Percentiles rank a stretch among this genome's conserved stretches.
Conservation (phyloP, 2,797 vertebrate genomes). For the Anas georgica region DNA sequence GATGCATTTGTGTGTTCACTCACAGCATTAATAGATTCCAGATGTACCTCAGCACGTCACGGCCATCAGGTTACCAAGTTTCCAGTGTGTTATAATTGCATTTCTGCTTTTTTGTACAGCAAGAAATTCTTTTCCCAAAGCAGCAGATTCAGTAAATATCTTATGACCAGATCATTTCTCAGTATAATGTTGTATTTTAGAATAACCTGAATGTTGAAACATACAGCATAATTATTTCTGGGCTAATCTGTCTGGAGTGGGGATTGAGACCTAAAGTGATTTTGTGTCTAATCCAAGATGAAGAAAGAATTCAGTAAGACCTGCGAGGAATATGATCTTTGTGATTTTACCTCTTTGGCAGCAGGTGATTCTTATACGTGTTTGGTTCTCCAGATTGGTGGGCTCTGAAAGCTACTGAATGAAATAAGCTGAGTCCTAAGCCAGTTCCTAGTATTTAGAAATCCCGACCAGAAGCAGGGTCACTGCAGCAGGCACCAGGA, state of each 20-base stretch:
- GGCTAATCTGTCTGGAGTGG: too few species aligned
- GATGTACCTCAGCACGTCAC: fast-evolving
- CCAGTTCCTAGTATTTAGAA: not conserved
- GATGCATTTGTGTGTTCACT: fast-evolving
- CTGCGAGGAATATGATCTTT: fast-evolving
- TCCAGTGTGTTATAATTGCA: fast-evolving
- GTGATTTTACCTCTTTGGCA: not conserved
- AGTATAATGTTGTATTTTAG: too few species aligned
- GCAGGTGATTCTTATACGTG: not conserved
- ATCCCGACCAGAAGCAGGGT: not conserved
- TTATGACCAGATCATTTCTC: fast-evolving
- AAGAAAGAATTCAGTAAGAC: fast-evolving
- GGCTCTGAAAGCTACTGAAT: not conserved
- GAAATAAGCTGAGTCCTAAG: not conserved
- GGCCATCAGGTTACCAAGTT: too few species aligned
- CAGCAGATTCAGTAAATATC: fast-evolving
- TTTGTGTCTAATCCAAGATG: fast-evolving
- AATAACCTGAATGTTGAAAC: not conserved
- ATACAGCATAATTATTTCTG: fast-evolving
- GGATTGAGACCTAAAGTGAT: not conserved
- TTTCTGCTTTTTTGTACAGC: not conserved
- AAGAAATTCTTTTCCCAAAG: not conserved
- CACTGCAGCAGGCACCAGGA: not conserved
- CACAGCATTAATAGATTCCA: not conserved
- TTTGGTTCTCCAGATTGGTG: not conserved